Conservation (phyloP, 2,888 invertebrate species). For the Drosophila sordidula region DNA sequence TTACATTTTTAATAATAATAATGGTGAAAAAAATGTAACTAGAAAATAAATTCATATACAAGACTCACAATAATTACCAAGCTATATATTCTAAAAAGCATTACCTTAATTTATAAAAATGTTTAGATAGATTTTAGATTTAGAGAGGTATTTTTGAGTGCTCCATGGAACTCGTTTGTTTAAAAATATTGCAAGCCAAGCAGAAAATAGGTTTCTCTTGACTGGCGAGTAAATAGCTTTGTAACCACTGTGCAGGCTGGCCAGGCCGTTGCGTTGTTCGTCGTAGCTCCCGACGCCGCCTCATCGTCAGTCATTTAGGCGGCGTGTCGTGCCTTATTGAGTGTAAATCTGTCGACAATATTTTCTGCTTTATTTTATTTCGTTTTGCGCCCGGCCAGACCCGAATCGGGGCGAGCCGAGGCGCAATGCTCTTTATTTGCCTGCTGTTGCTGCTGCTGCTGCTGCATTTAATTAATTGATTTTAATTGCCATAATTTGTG, state of each 20-base stretch:
- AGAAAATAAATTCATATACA: too few relatives aligned
- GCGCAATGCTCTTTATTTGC: constrained; percentile 55
- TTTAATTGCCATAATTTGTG: constrained; percentile 82
- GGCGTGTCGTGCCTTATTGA: constrained; percentile 79
- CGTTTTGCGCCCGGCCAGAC: constrained; percentile 48
- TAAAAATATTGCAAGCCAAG: too few relatives aligned
- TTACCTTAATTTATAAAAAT: too few relatives aligned
- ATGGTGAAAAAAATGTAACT: too few relatives aligned
- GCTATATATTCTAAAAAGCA: too few relatives aligned
- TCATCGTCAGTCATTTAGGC: constrained; percentile 75
- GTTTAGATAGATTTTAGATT: too few relatives aligned
- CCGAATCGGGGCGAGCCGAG: constrained; percentile 39
- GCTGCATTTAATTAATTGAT: constrained; percentile 82
- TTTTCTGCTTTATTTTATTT: constrained; percentile 34
- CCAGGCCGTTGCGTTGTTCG: constrained; percentile 37
- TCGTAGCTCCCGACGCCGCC: constrained; percentile 44
- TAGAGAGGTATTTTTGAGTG: too few relatives aligned
- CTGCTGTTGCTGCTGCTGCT: constrained; percentile 48
- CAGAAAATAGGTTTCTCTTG: background rate
- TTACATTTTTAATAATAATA: too few relatives aligned
- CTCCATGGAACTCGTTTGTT: too few relatives aligned
- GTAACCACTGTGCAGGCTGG: constrained; percentile 44
- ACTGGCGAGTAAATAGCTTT: background rate
- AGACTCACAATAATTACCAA: too few relatives aligned
- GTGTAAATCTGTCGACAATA: constrained; percentile 79